Evolutionary conservation across 64 coral and sea anemone genomes (phyloP), one percentile per base, ranked within the genome.

Genomic region (Dendronephthya gigantea): DNA sequence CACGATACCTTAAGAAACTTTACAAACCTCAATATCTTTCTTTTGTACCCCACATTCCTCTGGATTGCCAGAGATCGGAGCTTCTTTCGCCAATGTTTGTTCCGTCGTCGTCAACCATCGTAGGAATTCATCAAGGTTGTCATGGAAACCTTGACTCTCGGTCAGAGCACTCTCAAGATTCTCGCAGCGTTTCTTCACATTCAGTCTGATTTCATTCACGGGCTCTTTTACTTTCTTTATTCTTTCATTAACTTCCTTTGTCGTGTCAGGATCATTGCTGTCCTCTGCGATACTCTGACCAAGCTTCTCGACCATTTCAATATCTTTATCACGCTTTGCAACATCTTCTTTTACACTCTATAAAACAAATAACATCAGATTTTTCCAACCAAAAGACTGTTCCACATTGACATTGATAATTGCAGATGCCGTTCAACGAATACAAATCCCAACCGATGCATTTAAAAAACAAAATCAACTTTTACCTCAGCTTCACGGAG

Each of bases 41-140:
- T 98, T 89, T 49, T 98, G 82, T 84, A 86, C 81, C 14, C 87
- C 87, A 30, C 84, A 90, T 2, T 91, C 87, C 7, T 70, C 87
- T 34, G 72, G 72, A 37, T 98, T 90, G 75, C 85, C 92, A 31
- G 95, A 98, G 36, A 98, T 88, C 19, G 95, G 85, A 49, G 79
- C 91, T 17, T 50, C 52, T 23, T 88, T 84, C 10, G 87, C 92
- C 45, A 89, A 39, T 48, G 87, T 87, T 91, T 87, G 90, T 55
- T 98, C 95, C 12, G 92, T 86, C 47, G 84, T 93, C n/a, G 95
- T 98, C 19, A 98, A 72, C 95, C 95, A 98, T 29, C 92, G 87
- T 14, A 98, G 31, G 87, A 98, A 98, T 43, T 93, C 90, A 82
- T 98, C 92, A 59, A 87, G 91, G 62, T 90, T 87, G 48, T 68